These are phyloP conservation scores for Yasuhikotakia modesta DNA, from an alignment of 2,797 vertebrate species.

Conservation along the genomic window DNA sequence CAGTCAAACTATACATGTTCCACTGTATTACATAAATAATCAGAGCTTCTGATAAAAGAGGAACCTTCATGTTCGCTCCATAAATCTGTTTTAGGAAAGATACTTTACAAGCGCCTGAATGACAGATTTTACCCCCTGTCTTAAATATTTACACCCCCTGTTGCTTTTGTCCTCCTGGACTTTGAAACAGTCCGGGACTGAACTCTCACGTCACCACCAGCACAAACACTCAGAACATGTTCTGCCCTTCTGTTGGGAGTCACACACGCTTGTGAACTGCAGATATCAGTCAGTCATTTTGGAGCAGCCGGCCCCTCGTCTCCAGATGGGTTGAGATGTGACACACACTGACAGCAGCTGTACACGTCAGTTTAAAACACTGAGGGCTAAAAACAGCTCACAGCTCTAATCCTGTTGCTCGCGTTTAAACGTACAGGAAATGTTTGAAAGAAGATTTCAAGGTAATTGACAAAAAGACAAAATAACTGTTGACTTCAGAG, in stretches of 20 bases:
- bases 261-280: constrained; percentile 63
- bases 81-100: constrained; percentile 54
- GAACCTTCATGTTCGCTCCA: constrained; percentile 10
- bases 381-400: too few species aligned
- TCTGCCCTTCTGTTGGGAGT: constrained; percentile 65
- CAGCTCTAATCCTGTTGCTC: too few species aligned
- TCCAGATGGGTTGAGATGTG: too few species aligned
- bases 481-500: too few species aligned
- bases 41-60: constrained; percentile 31
- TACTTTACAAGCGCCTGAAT: constrained; percentile 55
- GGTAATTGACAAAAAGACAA: too few species aligned
- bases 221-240: constrained; percentile 63
- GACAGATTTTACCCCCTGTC: constrained; percentile 59
- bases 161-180: constrained; percentile 50
- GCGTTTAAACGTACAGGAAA: too few species aligned
- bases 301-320: constrained; percentile 18
- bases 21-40: constrained; percentile 39
- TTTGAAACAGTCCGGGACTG: constrained; percentile 48
- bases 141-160: constrained; percentile 57
- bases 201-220: constrained; percentile 58
- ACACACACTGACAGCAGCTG: too few species aligned
- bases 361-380: too few species aligned
- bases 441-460: too few species aligned
- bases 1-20: constrained; percentile 3
- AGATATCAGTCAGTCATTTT: constrained; percentile 61